Evolutionary conservation across 2,888 invertebrate genomes (phyloP).

Genomic region (Tricholauxania praeusta): DNA sequence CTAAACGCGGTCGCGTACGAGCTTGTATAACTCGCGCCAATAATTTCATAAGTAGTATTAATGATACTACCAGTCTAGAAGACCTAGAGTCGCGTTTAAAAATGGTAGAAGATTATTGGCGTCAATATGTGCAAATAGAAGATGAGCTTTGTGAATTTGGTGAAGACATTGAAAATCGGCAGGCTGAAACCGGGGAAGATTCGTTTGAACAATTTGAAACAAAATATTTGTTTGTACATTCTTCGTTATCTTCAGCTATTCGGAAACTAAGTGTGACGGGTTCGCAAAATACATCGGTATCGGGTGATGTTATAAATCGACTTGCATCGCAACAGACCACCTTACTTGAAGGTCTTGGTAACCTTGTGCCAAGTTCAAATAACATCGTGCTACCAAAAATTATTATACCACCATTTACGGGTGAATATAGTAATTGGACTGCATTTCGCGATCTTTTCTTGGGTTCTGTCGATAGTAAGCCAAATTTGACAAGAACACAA

Average conservation of each 20-base stretch:
- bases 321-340: neutral
- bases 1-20: neutral
- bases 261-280: neutral
- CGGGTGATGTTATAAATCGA: neutral
- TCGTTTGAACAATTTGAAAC: slow-evolving; percentile 14
- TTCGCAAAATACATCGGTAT: neutral
- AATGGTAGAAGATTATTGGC: slow-evolving; percentile 15
- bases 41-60: neutral
- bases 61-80: neutral
- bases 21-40: slow-evolving; percentile 4
- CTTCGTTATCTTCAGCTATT: neutral
- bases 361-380: neutral
- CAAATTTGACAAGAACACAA: slow-evolving; percentile 22
- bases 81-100: slow-evolving; percentile 4
- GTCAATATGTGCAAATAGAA: slow-evolving; percentile 9
- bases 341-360: neutral
- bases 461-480: slow-evolving; percentile 28
- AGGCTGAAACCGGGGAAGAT: neutral
- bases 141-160: neutral
- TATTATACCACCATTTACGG: slow-evolving; percentile 21
- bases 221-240: slow-evolving; percentile 8
- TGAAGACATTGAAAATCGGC: neutral
- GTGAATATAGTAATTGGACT: slow-evolving; percentile 22
- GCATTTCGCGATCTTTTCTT: slow-evolving; percentile 31
- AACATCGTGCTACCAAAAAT: slow-evolving; percentile 4